Base-by-base conservation (phyloP, 2,797 vertebrate genomes). In the Malurus leucopterus region DNA sequence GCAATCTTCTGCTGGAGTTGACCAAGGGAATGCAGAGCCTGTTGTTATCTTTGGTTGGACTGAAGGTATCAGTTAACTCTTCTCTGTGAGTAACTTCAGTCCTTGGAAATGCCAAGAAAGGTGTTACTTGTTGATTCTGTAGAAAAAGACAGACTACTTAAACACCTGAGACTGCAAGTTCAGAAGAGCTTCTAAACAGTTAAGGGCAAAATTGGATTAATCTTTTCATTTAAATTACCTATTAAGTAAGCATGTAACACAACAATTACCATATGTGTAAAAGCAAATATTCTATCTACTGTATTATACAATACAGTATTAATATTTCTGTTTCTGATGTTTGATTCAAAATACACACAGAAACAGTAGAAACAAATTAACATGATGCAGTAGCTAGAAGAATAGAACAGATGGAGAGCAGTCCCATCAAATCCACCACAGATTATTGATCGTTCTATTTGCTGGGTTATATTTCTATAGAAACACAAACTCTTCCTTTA, bases 31-130 rank as follows among this genome's bases (percentile, higher is more conserved):
- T 99, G 55, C 97, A 97, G 65, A 98, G 96, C 62, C 97, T 99
- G 65, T 94, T 99, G 84, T 97, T 99, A 30, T 99, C 99, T 19
- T 96, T 99, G 76, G 94, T 99, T 74, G 99, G 98, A 67, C 95
- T 98, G 72, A 98, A 98, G 96, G 98, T 98, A 97, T 95, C 94
- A 82, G 22, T 93, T 68, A 54, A 63, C 13, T 89, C 49, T 82
- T 93, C 84, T 94, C 75, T 86, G 74, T 84, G 75, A 90, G 84
- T 69, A 88, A 67, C 8, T 64, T 20, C 30, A 59, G 16, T 80
- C 32, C 41, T 89, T 88, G 50, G 47, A 30, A 86, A 63, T 36
- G 55, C 2, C 29, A 53, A 53, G 44, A 58, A 54, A 67, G 49
- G 49, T 34, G 8, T 63, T 30, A 12, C 9, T 12, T 63, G 2